Conservation (phyloP, 2,888 invertebrate genomes). For the Pachymerium ferrugineum region DNA sequence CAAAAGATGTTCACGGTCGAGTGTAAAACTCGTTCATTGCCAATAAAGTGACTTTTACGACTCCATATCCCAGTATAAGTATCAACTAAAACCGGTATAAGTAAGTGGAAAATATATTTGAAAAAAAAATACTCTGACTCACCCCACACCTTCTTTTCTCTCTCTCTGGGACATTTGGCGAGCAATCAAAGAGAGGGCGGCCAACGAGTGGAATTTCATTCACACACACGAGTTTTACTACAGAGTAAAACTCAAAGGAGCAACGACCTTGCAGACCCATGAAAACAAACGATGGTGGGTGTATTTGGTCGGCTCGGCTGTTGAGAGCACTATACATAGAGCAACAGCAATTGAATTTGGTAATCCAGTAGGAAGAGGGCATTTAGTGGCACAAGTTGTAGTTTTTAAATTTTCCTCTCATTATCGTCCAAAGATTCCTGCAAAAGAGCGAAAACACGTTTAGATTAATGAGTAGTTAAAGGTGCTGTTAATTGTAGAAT, state of each 20-base stretch:
- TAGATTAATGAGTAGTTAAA: not conserved
- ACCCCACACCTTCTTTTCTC: constrained; percentile 28
- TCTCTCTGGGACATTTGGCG: constrained; percentile 3
- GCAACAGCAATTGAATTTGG: not conserved
- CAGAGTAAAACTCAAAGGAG: constrained; percentile 10
- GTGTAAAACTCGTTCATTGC: constrained; percentile 33
- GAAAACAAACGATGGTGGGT: not conserved
- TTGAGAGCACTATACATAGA: too few relatives aligned
- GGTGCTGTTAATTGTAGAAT: constrained; percentile 1
- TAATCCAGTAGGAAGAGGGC: constrained; percentile 6
- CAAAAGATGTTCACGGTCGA: constrained; percentile 23
- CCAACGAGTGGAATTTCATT: constrained; percentile 32
- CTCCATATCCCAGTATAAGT: constrained; percentile 31
- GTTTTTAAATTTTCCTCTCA: not conserved
- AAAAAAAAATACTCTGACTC: constrained; percentile 28
- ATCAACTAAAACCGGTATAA: constrained; percentile 32
- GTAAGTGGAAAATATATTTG: constrained; percentile 31
- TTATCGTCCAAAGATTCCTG: not conserved
- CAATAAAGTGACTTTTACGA: constrained; percentile 34
- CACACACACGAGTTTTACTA: constrained; percentile 25
- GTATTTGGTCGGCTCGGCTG: not conserved
- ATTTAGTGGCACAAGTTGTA: not conserved
- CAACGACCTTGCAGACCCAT: constrained; percentile 12
- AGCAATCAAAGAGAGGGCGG: constrained; percentile 23
- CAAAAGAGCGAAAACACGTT: not conserved